Evolutionary conservation across 1,140 invertebrate species (phyloP).

Genomic region (Drosophila subpulchrella): DNA sequence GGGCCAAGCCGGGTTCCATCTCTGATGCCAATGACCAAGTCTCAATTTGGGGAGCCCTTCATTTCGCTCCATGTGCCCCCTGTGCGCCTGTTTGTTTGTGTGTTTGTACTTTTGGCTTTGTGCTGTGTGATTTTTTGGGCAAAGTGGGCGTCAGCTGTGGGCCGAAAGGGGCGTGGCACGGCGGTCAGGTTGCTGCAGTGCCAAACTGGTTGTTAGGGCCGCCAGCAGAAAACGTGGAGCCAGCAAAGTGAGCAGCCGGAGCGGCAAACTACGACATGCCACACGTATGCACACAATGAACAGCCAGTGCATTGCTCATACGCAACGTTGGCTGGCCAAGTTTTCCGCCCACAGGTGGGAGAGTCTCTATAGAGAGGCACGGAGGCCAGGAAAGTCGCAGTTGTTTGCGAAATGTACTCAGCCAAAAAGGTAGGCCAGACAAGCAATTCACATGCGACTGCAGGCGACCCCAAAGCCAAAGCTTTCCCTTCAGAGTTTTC

Average conservation of each 20-base stretch:
- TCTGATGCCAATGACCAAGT: slow-evolving; percentile 49
- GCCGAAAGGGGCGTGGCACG: slow-evolving; percentile 17
- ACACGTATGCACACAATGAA: slow-evolving; percentile 51
- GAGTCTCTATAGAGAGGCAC: slow-evolving; percentile 6
- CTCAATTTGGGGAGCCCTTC: slow-evolving; percentile 33
- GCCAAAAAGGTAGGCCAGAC: slow-evolving; percentile 55
- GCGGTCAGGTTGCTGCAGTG: slow-evolving; percentile 55
- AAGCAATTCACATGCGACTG: slow-evolving; percentile 75
- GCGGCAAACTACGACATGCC: slow-evolving; percentile 38
- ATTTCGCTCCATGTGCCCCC: slow-evolving; percentile 27
- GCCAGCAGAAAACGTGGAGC: slow-evolving; percentile 50
- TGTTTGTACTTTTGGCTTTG: slow-evolving; percentile 77
- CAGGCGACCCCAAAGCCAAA: slow-evolving; percentile 35
- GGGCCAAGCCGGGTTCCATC: slow-evolving; percentile 1
- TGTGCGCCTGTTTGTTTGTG: slow-evolving; percentile 33
- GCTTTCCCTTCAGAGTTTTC: slow-evolving; percentile 2
- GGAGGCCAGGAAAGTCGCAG: slow-evolving; percentile 27
- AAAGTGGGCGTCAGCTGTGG: slow-evolving; percentile 16
- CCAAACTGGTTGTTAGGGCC: slow-evolving; percentile 66
- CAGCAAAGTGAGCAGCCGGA: slow-evolving; percentile 63
- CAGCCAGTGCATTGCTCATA: slow-evolving; percentile 70
- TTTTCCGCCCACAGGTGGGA: slow-evolving; percentile 53
- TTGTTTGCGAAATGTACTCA: slow-evolving; percentile 44
- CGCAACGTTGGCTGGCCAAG: slow-evolving; percentile 71
- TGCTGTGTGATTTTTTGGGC: slow-evolving; percentile 75